Evolutionary conservation across 2,797 vertebrate species (phyloP), one percentile per base, ranked within the genome.

Genomic region (Poeciliopsis paucimaculata): DNA sequence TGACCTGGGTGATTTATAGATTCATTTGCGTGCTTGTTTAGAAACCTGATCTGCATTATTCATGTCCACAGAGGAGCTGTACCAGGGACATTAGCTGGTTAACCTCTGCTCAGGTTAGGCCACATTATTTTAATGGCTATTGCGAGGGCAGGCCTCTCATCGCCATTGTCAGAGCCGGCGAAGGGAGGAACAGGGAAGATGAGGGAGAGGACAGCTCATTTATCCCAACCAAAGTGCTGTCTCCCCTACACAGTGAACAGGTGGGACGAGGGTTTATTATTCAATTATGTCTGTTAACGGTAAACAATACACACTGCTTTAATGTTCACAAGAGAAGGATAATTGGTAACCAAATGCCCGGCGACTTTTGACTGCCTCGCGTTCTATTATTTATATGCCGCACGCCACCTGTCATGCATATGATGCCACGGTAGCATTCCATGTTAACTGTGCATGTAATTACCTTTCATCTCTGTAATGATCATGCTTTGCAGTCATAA

Each of bases 21-120:
- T 95, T 94, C 91, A 93, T 94, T 95, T 94, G 89, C 92, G 93
- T 83, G 91, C 92, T 93, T 95, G 93, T 95, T 95, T 94, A 90
- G 92, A 89, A 93, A 92, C 91, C 92, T 79, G 85, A 91, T 93
- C 91, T 95, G 94, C 93, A 95, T 95, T 95, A 95, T 95, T 95
- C 94, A 95, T 95, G 93, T 89, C 77, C 86, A 81, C 88, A 84
- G 86, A 93, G 91, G 91, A 88, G 89, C 89, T 73, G 89, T 80
- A 18, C 84, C 66, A 86, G 89, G 91, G 92, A 95, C 94, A 94
- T 95, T 94, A 93, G 92, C 92, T 93, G 93, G 91, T 95, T 95
- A 95, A 94, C 92, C 94, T 91, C 91, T 84, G 87, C 93, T 90
- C 90, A 93, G 94, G 94, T 96, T 94, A 91, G 89, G 91, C 83